These are phyloP conservation scores for Callinectes sapidus DNA, from an alignment of 2,888 invertebrate genomes.

Conservation along the genomic window DNA sequence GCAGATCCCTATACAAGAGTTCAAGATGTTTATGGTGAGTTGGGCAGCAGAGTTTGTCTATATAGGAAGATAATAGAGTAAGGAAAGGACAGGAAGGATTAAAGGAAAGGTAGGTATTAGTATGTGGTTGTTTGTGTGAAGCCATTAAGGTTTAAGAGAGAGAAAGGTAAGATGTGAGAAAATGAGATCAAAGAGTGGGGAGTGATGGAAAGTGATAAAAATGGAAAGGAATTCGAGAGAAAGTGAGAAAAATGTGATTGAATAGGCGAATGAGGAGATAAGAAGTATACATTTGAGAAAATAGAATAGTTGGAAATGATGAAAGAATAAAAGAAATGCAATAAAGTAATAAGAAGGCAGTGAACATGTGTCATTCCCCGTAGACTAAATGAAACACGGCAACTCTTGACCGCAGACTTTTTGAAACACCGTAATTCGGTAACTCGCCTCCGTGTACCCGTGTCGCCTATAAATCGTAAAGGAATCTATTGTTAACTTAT, in stretches of 20 bases:
- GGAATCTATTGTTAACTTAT: too few species aligned
- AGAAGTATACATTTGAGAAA: neutral
- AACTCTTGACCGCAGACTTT: too few species aligned
- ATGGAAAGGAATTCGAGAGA: neutral
- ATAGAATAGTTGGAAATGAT: too few species aligned
- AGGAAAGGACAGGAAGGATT: too few species aligned
- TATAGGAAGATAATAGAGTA: too few species aligned
- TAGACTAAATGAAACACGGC: too few species aligned
- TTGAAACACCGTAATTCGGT: too few species aligned
- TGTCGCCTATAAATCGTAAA: too few species aligned
- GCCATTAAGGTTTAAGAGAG: neutral
- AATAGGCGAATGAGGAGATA: neutral
- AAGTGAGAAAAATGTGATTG: neutral
- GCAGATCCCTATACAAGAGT: slow-evolving; percentile 30
- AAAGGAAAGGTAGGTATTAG: neutral
- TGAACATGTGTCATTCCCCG: too few species aligned
- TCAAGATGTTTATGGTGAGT: slow-evolving; percentile 42
- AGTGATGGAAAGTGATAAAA: neutral
- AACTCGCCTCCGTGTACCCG: too few species aligned
- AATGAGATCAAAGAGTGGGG: neutral
- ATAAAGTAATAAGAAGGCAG: too few species aligned
- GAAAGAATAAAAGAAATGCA: too few species aligned
- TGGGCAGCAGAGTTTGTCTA: neutral
- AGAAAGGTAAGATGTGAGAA: neutral
- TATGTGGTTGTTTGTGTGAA: neutral